phyloP scores from a whole-genome alignment of 2,113 vertebrate species.

The Ciconia stormi region DNA sequence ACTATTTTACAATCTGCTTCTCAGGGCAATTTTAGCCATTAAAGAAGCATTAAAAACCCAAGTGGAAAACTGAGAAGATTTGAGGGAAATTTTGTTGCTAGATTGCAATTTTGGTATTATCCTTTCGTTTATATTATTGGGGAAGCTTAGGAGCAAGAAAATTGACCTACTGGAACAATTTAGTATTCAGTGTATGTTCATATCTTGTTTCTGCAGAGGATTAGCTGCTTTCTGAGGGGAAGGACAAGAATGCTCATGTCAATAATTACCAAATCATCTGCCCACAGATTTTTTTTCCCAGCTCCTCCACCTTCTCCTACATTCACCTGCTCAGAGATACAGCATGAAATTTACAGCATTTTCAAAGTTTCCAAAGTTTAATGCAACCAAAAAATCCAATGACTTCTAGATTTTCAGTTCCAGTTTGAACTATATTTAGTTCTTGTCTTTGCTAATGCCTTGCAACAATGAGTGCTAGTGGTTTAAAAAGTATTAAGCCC shows the following conservation, averaged over 20 bases:
- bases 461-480: background rate
- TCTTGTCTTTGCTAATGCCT: background rate
- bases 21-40: background rate
- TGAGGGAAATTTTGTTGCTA: background rate
- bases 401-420: background rate
- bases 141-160: background rate
- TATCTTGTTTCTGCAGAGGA: background rate
- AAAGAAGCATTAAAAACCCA: background rate
- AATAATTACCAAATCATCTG: background rate
- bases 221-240: background rate
- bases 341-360: background rate
- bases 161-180: background rate
- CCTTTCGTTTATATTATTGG: background rate
- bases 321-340: background rate
- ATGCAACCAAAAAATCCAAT: background rate
- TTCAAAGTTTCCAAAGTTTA: background rate
- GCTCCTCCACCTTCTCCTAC: background rate
- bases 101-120: background rate
- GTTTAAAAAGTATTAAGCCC: background rate
- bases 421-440: background rate
- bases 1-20: background rate
- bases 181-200: background rate
- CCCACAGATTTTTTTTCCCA: background rate
- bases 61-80: background rate
- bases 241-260: background rate